Conservation (phyloP, 2,797 vertebrate species). For the Propithecus deckenii region DNA sequence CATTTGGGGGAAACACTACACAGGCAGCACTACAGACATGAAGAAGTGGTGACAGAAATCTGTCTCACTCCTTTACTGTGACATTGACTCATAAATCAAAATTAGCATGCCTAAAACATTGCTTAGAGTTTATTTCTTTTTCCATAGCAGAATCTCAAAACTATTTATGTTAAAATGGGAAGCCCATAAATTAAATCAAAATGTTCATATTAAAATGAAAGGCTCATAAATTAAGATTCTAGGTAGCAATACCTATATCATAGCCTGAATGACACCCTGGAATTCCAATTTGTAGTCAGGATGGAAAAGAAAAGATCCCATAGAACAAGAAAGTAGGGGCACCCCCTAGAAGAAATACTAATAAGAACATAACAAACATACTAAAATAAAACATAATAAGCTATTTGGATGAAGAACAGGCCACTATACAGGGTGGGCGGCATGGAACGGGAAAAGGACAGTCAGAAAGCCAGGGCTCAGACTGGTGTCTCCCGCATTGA, state of each 20-base stretch:
- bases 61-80: neutral
- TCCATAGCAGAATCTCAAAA: neutral
- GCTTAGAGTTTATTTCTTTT: neutral
- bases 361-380: neutral
- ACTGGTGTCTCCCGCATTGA: neutral
- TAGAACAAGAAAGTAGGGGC: neutral
- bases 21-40: neutral
- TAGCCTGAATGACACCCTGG: neutral
- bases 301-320: neutral
- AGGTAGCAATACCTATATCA: neutral
- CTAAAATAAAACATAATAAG: neutral
- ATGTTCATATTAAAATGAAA: neutral
- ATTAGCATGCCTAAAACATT: neutral
- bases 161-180: constrained; percentile 14
- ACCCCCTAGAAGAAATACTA: neutral
- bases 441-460: neutral
- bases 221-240: neutral
- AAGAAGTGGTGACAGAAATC: neutral
- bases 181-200: constrained; percentile 27
- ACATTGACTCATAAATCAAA: neutral
- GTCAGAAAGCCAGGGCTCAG: neutral
- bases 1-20: neutral
- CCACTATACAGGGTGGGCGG: neutral
- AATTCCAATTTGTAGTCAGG: neutral
- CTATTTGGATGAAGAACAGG: neutral